Conservation (phyloP, 2,797 vertebrate genomes). For the Sarcoramphus papa region DNA sequence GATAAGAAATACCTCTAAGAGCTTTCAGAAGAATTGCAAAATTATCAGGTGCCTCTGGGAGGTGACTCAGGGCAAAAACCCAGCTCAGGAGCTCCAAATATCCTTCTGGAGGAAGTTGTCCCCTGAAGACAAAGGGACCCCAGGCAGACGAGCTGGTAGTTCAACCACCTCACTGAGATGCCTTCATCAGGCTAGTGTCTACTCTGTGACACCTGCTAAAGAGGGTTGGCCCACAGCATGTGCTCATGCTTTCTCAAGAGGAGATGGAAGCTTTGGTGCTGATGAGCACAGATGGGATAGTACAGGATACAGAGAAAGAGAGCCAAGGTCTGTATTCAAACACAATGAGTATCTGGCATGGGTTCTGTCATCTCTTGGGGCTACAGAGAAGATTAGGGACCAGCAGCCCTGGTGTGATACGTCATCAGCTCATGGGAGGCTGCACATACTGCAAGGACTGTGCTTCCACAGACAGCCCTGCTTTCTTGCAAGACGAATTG, state of each 20-base stretch:
- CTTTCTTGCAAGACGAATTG: neutral
- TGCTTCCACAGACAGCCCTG: neutral
- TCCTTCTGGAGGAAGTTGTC: neutral
- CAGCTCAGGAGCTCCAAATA: neutral
- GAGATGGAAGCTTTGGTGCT: neutral
- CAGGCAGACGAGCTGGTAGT: neutral
- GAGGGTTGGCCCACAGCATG: neutral
- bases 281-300: neutral
- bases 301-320: neutral
- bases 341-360: neutral
- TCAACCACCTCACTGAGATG: neutral
- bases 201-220: neutral
- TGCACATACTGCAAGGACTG: neutral
- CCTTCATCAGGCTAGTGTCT: neutral
- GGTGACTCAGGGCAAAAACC: neutral
- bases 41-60: neutral
- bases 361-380: neutral
- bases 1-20: neutral
- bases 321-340: rapidly evolving
- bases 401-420: neutral
- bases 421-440: neutral
- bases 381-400: neutral
- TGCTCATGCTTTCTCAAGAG: neutral
- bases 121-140: neutral
- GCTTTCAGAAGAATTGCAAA: neutral